These are phyloP conservation scores for Drosophila subsilvestris DNA, from an alignment of 2,888 invertebrate genomes.

Conservation along the genomic window DNA sequence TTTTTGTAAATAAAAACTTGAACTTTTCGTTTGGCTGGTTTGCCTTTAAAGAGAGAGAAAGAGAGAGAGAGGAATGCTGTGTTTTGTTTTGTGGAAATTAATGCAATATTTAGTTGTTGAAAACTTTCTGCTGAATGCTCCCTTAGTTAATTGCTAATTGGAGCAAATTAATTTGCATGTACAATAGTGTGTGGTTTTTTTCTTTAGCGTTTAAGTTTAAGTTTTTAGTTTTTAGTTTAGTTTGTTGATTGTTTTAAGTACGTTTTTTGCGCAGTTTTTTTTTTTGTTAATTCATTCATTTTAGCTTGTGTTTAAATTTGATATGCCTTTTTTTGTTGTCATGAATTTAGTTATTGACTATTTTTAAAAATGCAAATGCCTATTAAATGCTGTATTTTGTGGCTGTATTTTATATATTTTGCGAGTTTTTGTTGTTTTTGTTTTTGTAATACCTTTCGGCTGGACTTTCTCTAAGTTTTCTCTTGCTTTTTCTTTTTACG, in stretches of 20 bases:
- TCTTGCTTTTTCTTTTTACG: slow-evolving; percentile 5
- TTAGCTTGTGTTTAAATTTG: slow-evolving; percentile 61
- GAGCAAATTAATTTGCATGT: slow-evolving; percentile 69
- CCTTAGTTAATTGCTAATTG: slow-evolving; percentile 66
- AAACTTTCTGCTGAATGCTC: slow-evolving; percentile 48
- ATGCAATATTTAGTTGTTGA: slow-evolving; percentile 33
- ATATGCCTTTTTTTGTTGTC: slow-evolving; percentile 71
- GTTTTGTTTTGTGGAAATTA: slow-evolving; percentile 27
- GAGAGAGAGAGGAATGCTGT: slow-evolving; percentile 57
- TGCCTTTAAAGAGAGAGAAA: slow-evolving; percentile 43
- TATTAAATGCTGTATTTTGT: slow-evolving; percentile 42
- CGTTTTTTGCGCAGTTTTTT: slow-evolving; percentile 12
- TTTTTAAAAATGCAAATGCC: slow-evolving; percentile 36
- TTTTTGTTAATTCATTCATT: slow-evolving; percentile 19
- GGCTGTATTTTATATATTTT: slow-evolving; percentile 15
- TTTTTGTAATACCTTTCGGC: slow-evolving; percentile 21
- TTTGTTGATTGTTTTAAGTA: slow-evolving; percentile 51
- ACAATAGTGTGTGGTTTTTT: slow-evolving; percentile 59
- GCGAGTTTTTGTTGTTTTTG: slow-evolving; percentile 17
- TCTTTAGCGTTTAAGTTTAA: background rate
- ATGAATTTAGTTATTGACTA: slow-evolving; percentile 54
- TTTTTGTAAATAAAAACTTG: slow-evolving; percentile 57
- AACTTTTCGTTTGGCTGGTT: slow-evolving; percentile 53
- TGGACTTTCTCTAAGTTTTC: slow-evolving; percentile 6
- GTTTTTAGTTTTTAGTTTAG: background rate